Base-by-base conservation (phyloP, 2,888 invertebrate genomes). In the Alentia gelatinosa region DNA sequence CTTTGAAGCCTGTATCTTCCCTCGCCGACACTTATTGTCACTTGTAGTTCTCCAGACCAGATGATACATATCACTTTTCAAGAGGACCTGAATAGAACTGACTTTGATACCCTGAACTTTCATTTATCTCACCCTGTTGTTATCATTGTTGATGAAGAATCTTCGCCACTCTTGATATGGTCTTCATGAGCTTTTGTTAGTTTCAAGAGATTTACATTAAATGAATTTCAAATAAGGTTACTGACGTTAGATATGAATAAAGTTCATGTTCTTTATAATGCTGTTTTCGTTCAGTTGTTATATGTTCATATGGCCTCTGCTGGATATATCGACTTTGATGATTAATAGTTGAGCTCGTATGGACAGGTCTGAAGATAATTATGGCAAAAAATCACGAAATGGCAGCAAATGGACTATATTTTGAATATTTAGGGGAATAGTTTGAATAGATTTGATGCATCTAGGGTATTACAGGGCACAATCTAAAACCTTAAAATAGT, bases 51-150 rank as follows among this genome's bases (percentile, higher is more conserved):
- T 37, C 12, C n/a, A 39, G 39, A 79, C 79, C 79, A 39, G 39
- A 79, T 79, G 37, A 79, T 79, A 79, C 79, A 79, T 79, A 79
- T 79, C 79, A 79, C 12, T 37, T 35, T 79, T 33, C 19, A 74
- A 74, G 56, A 56, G 56, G n/a, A n/a, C 56, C 12, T 56, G 56
- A 56, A 56, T 56, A 56, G 56, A n/a, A 56, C n/a, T 56, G 12
- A 19, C 56, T n/a, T n/a, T n/a, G 56, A n/a, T 56, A 19, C 56
- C 56, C 56, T 3, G 12, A 56, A 1, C 19, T 56, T n/a, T 56
- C 19, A 56, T 56, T 56, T 56, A n/a, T n/a, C 19, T 56, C 56
- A 56, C 12, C 5, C 56, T 56, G 56, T 3, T 3, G 56, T 5
- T 56, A n/a, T n/a, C n/a, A n/a, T n/a, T n/a, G 56, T 19, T 56